A percentile compares a stretch with the other conserved stretches of the same genome.
Evolutionary conservation across 2,888 invertebrate species (phyloP).

Genomic region (Parelbella ahira): DNA sequence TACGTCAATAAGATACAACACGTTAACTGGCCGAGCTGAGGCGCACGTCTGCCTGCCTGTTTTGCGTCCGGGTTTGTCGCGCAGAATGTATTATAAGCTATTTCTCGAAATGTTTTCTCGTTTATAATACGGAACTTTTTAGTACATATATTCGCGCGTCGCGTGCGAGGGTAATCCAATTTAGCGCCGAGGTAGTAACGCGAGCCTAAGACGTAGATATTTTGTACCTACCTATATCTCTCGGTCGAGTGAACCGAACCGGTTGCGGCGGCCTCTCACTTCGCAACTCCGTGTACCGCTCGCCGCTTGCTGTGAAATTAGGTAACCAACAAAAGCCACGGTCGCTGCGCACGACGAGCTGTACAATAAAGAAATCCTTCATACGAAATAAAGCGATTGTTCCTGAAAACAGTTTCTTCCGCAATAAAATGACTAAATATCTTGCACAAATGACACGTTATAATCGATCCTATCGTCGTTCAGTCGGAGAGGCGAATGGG

Average conservation of each 20-base stretch:
- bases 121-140: conserved; percentile 43
- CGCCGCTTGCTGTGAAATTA: conserved; percentile 74
- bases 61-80: conserved; percentile 74
- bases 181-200: conserved; percentile 42
- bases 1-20: conserved; percentile 77
- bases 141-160: conserved; percentile 33
- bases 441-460: conserved; percentile 2
- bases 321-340: conserved; percentile 74
- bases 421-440: conserved; percentile 34
- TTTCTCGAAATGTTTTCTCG: conserved; percentile 31
- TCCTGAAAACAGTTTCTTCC: conserved; percentile 34
- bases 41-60: conserved; percentile 55
- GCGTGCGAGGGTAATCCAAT: conserved; percentile 36
- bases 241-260: conserved; percentile 69
- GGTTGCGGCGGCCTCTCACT: conserved; percentile 79
- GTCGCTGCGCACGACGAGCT: conserved; percentile 55
- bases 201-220: conserved; percentile 40
- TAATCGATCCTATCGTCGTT: conserved; percentile 3
- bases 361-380: conserved; percentile 60
- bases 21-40: conserved; percentile 70
- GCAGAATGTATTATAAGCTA: conserved; percentile 46
- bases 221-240: conserved; percentile 58
- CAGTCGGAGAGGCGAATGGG: conserved; percentile 4
- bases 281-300: conserved; percentile 63
- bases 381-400: conserved; percentile 35